Conservation (phyloP, 2,797 vertebrate genomes). For the Macropodus opercularis region DNA sequence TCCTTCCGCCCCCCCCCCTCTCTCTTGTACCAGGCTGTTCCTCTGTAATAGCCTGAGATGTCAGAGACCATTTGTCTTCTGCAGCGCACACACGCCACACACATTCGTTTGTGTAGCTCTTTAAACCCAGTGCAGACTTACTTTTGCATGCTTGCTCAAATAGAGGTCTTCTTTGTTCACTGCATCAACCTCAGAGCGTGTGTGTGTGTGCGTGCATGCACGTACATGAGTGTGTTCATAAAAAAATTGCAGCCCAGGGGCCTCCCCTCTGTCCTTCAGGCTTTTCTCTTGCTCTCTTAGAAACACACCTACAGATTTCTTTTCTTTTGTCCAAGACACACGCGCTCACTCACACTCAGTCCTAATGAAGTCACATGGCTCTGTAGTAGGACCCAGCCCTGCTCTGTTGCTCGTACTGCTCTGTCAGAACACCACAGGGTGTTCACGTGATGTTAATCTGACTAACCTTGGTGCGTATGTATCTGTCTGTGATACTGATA, state of each 20-base stretch:
- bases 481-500: not conserved
- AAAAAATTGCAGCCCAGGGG: constrained; percentile 34
- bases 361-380: constrained; percentile 50
- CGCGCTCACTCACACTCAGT: constrained; percentile 15
- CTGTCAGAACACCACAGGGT: constrained; percentile 25
- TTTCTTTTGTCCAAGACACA: not conserved
- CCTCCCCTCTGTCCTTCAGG: not conserved
- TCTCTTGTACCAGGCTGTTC: constrained; percentile 74
- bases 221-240: constrained; percentile 15
- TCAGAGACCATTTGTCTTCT: constrained; percentile 77
- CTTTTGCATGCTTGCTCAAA: constrained; percentile 62
- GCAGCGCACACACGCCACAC: constrained; percentile 32
- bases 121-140: constrained; percentile 69
- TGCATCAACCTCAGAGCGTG: constrained; percentile 28
- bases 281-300: constrained; percentile 8
- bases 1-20: not conserved
- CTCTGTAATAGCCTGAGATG: constrained; percentile 62
- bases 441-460: constrained; percentile 32
- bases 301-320: constrained; percentile 4
- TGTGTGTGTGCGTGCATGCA: constrained; percentile 3
- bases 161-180: constrained; percentile 78
- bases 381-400: constrained; percentile 18
- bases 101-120: constrained; percentile 62
- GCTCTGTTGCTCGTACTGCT: constrained; percentile 13
- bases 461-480: not conserved